Base-by-base conservation (phyloP, 2,888 invertebrate genomes). In the Hirtodrosophila cameraria region DNA sequence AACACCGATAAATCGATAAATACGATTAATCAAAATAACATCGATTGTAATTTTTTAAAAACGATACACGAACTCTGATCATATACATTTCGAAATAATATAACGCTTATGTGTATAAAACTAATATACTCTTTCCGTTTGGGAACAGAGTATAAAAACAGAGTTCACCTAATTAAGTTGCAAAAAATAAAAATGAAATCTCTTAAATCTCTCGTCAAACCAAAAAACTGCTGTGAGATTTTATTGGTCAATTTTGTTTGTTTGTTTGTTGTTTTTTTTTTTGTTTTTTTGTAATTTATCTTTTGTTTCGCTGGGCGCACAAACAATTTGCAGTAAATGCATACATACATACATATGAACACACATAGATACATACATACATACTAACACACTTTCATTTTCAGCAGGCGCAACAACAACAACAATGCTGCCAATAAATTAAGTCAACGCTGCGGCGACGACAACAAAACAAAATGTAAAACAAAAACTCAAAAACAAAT, bases 381-480 rank as follows among this genome's bases (percentile, higher is more conserved):
- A 65, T 28, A 41, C 60, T 61, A 77, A 68, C 77, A 75, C 73
- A 80, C 79, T 80, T 80, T 82, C 79, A 79, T 80, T 82, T 82
- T 80, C 71, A 60, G 61, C 79, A 71, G 83, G 79, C 82, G 65
- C 66, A 79, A 60, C 57, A 42, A 27, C 49, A 52, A 53, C 68
- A 60, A 70, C 82, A 80, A 80, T 72, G 71, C 66, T 67, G 74
- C 67, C 52, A 77, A 81, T 83, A 83, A 79, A 81, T 83, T 84
- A 82, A 78, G 69, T 43, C 71, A 69, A 70, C 66, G 49, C 45
- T 49, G 48, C 53, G 18, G 42, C 65, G 68, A 71, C 71, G 67
- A 80, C 71, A 71, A 78, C 78, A 81, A 80, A 75, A 75, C 77
- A 71, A 71, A 68, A 57, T 36, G 46, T 55, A 60, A 55, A 49